phyloP scores from a whole-genome alignment of 2,113 vertebrate species.

The Saccopteryx leptura region DNA sequence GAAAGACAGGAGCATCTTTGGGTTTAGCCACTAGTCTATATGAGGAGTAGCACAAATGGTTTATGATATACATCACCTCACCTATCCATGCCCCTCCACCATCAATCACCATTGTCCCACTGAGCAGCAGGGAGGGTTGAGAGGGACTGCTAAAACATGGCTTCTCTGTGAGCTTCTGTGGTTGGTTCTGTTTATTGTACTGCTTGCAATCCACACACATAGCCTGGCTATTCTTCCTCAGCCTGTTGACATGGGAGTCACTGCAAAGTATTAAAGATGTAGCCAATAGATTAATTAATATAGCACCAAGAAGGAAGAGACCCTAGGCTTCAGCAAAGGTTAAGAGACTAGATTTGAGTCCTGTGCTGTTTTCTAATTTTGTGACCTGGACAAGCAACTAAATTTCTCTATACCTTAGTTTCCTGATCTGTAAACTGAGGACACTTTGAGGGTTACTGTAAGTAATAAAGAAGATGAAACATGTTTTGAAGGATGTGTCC shows the following conservation, averaged over 20 bases:
- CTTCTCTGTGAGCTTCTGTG: neutral
- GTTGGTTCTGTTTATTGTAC: neutral
- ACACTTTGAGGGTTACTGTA: neutral
- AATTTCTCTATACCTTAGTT: neutral
- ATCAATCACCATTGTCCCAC: too few relatives aligned
- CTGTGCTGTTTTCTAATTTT: neutral
- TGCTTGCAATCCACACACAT: too few relatives aligned
- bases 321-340: neutral
- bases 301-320: neutral
- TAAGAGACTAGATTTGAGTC: neutral
- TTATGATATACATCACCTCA: neutral
- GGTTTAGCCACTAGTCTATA: neutral
- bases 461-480: neutral
- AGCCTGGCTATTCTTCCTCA: neutral
- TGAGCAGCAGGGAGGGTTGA: neutral
- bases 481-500: neutral
- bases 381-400: neutral
- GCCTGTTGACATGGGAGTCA: neutral
- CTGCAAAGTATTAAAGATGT: neutral
- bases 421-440: neutral
- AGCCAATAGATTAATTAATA: neutral
- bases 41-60: neutral
- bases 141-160: neutral
- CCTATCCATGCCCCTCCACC: fast-evolving
- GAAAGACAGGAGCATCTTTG: neutral